Evolutionary conservation across 2,888 invertebrate species (phyloP).

Genomic region (Epinotia nisella): DNA sequence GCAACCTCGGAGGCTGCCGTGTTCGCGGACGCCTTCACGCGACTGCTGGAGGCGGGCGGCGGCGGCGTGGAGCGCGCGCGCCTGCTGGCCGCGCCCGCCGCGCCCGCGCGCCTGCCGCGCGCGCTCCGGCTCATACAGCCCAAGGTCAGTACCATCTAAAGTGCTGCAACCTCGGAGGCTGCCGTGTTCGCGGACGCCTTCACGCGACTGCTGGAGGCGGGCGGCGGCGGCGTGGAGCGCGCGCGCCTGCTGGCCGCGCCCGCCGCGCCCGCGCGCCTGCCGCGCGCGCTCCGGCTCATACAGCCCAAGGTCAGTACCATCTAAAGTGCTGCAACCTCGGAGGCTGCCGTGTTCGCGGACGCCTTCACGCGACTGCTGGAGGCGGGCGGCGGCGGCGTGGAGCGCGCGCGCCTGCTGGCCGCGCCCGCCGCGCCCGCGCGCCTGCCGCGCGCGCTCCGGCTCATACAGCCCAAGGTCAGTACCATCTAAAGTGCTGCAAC

Average conservation of each 20-base stretch:
- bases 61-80: too few species aligned
- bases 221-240: constrained; percentile 64
- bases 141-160: too few species aligned
- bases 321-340: too few species aligned
- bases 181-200: constrained; percentile 73
- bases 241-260: constrained; percentile 50
- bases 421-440: constrained; percentile 44
- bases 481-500: too few species aligned
- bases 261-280: constrained; percentile 47
- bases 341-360: too few species aligned
- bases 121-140: too few species aligned
- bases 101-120: too few species aligned
- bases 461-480: background rate
- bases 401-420: constrained; percentile 57
- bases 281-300: constrained; percentile 51
- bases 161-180: constrained; percentile 52
- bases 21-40: too few species aligned
- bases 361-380: constrained; percentile 63
- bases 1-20: too few species aligned
- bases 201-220: constrained; percentile 71
- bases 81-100: too few species aligned
- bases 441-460: constrained; percentile 41
- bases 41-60: too few species aligned
- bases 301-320: constrained; percentile 62
- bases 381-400: constrained; percentile 64